A percentile compares a stretch with the other conserved stretches of the same genome.
Conservation (phyloP, 1,140 invertebrate genomes). For the Diabrotica undecimpunctata region DNA sequence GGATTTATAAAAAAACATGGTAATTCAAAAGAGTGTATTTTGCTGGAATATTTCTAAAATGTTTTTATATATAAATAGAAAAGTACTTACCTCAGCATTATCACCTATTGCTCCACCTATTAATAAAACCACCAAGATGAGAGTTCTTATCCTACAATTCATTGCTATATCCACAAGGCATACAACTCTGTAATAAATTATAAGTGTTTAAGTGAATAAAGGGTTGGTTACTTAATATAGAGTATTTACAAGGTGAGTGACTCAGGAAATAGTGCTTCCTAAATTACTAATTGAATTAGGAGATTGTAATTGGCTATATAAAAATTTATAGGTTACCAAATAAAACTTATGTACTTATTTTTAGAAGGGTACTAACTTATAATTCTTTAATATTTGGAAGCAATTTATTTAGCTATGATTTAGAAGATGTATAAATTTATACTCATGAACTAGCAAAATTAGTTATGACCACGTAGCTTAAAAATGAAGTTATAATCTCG, state of each 20-base stretch:
- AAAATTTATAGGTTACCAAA: not conserved
- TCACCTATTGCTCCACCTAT: not conserved
- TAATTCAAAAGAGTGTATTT: too few relatives aligned
- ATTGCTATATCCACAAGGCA: not conserved
- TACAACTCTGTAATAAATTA: not conserved
- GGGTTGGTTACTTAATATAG: too few relatives aligned
- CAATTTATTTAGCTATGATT: too few relatives aligned
- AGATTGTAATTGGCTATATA: not conserved
- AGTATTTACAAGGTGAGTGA: not conserved
- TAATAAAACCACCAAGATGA: not conserved
- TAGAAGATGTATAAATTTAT: too few relatives aligned
- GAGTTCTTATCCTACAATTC: not conserved
- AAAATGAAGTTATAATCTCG: too few relatives aligned
- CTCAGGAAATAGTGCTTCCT: not conserved
- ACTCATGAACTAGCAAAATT: too few relatives aligned
- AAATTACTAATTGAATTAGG: not conserved
- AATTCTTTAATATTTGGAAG: too few relatives aligned
- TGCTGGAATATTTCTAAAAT: too few relatives aligned
- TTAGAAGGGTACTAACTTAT: too few relatives aligned
- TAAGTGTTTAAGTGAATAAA: not conserved
- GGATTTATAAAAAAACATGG: too few relatives aligned
- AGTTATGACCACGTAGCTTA: too few relatives aligned
- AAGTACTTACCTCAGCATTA: conserved; percentile 3
- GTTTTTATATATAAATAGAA: not conserved
- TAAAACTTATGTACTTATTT: too few relatives aligned